Evolutionary conservation across 2,888 invertebrate genomes (phyloP), one percentile per base, ranked within the genome.

Genomic region (Drosophila ochracea): DNA sequence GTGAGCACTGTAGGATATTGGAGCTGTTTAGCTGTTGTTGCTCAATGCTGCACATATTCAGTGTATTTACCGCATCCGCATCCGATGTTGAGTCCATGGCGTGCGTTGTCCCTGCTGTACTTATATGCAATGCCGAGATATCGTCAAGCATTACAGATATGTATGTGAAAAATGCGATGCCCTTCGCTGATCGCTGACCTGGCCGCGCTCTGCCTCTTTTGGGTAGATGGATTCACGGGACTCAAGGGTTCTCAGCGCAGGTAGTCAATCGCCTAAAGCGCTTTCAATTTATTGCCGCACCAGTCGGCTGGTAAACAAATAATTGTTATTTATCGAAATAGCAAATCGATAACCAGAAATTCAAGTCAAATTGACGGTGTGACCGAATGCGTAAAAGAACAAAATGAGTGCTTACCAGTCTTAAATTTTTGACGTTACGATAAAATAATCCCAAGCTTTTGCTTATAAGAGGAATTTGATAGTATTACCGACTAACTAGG

Each of bases 1-100:
- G 72, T 4, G 91, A 92, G 28, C 90, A 85, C 67, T 92, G 91
- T 33, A 91, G 78, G n/a, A 73, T 79, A 57, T 81, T 82, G 39
- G 91, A 86, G 49, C 68, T 71, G 47, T 88, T 83, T 53, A 80
- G 31, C 62, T 82, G 88, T 28, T 57, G 62, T 30, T 57, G 62
- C 64, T 90, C 88, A 57, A 68, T 57, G 55, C 57, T 67, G 59
- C 47, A 65, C 69, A 71, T 63, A 50, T 66, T 58, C 57, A 39
- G 39, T 47, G 54, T 77, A 74, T 73, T 84, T 78, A 89, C 79
- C 71, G 89, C 71, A 69, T 89, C 84, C 52, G 82, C 54, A 30
- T 72, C 70, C 25, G 63, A 43, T n/a, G 54, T 63, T 61, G 50
- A 68, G 47, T 84, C 84, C 84, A 89, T 89, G 70, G 66, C 79